These are phyloP conservation scores for Tyrophagus putrescentiae DNA, from an alignment of 1,140 invertebrate genomes.

Conservation along the genomic window DNA sequence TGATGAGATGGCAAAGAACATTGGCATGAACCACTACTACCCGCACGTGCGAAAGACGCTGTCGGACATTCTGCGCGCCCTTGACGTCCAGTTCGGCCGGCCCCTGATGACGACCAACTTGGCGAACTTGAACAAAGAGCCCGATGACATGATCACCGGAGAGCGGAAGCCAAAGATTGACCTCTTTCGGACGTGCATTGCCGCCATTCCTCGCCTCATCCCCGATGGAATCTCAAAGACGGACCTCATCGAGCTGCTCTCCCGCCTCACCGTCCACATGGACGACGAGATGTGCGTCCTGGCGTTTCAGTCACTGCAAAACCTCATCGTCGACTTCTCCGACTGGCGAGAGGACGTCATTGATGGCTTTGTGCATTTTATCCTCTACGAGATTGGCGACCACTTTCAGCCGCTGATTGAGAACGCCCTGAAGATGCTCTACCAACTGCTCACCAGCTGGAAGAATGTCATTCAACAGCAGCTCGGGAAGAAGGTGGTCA, in stretches of 20 bases:
- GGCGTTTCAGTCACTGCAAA: constrained; percentile 90
- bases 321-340: constrained; percentile 83
- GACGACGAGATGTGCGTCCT: constrained; percentile 52
- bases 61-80: constrained; percentile 80
- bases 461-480: constrained; percentile 50
- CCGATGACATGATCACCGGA: constrained; percentile 86
- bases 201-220: constrained; percentile 88
- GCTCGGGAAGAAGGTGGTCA: constrained; percentile 17
- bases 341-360: constrained; percentile 94
- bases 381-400: constrained; percentile 78
- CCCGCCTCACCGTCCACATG: constrained; percentile 66
- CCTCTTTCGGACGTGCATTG: constrained; percentile 91
- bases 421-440: constrained; percentile 77
- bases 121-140: constrained; percentile 81
- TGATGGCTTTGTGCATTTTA: constrained; percentile 82
- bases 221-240: constrained; percentile 88
- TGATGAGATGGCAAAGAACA: constrained; percentile 81
- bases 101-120: constrained; percentile 88
- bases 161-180: constrained; percentile 97
- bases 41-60: constrained; percentile 85
- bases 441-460: constrained; percentile 84
- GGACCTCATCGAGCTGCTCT: constrained; percentile 82
- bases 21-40: constrained; percentile 92
- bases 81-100: constrained; percentile 90
- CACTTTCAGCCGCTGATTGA: constrained; percentile 70